Base-by-base conservation (phyloP, 2,888 invertebrate genomes). In the Eupithecia insigniata region DNA sequence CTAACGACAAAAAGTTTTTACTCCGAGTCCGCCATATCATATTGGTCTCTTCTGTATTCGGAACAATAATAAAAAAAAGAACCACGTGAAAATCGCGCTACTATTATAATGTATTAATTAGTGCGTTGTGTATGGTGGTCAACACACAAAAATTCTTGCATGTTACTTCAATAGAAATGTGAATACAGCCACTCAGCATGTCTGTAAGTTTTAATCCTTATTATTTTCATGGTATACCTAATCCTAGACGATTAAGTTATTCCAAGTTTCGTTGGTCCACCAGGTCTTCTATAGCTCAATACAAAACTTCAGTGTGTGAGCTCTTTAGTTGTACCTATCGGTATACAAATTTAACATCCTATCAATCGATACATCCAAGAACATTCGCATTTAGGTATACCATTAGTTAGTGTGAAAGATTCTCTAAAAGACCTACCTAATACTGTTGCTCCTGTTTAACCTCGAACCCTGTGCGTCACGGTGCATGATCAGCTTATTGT, bases 361-460 rank as follows among this genome's bases (percentile, higher is more conserved):
- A 46, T 43, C 3, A 22, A 51, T 51, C 12, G 51, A 12, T 51
- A 51, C 3, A 22, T n/a, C 46, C 12, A 43, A 18, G 39, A 1
- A n/a, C 46, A 22, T 55, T 26, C 51, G 51, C 26, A 51, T 55
- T 55, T 22, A 26, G 22, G 51, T 55, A n/a, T n/a, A 51, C 51
- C 22, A 51, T 12, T 4, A 22, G 51, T 51, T 51, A 55, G 3
- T 26, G 55, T 26, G 26, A 55, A 26, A 55, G 22, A 26, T 26
- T 55, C n/a, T 55, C 26, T 34, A 22, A 69, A 75, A 73, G 80
- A 92, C 95, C 94, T 93, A 98, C 98, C 98, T 98, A 92, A 98
- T 98, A 88, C 98, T 98, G 94, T 98, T 98, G 95, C 98, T 98
- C 88, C 98, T 95, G 92, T 97, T 98, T 81, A 98, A 95, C 86